A percentile compares a stretch with the other conserved stretches of the same genome.
Conservation (phyloP, 2,797 vertebrate genomes). For the Oryzias dopingdopingensis region DNA sequence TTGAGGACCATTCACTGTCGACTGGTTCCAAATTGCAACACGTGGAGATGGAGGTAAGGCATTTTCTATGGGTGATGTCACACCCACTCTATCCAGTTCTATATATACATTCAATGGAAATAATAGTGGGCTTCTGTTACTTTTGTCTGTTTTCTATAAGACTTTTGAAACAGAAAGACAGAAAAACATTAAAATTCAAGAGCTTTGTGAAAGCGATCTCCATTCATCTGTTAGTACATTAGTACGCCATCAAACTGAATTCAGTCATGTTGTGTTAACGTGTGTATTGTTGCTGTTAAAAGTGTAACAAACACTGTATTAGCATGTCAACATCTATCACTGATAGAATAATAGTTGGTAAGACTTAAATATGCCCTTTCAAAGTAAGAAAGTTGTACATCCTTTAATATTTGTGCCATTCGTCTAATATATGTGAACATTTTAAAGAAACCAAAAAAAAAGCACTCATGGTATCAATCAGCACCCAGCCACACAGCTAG, state of each 20-base stretch:
- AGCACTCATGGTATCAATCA: constrained; percentile 47
- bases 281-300: constrained; percentile 34
- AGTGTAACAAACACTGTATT: constrained; percentile 33
- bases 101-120: too few species aligned
- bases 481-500: constrained; percentile 38
- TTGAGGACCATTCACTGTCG: too few species aligned
- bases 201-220: constrained; percentile 7
- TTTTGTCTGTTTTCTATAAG: neutral
- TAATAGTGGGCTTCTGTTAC: neutral
- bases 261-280: constrained; percentile 28
- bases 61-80: too few species aligned
- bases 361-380: constrained; percentile 39
- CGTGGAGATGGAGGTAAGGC: too few species aligned
- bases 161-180: neutral
- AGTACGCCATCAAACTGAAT: constrained; percentile 34
- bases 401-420: constrained; percentile 60
- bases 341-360: constrained; percentile 32
- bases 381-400: constrained; percentile 25
- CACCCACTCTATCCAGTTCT: too few species aligned
- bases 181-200: constrained; percentile 8
- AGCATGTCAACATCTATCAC: constrained; percentile 40
- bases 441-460: constrained; percentile 24
- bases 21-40: too few species aligned
- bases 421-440: constrained; percentile 26
- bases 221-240: constrained; percentile 49